Percentiles rank a stretch among this genome's conserved stretches.
Evolutionary conservation across 1,140 invertebrate species (phyloP).

Genomic region (Antheraea pernyi): DNA sequence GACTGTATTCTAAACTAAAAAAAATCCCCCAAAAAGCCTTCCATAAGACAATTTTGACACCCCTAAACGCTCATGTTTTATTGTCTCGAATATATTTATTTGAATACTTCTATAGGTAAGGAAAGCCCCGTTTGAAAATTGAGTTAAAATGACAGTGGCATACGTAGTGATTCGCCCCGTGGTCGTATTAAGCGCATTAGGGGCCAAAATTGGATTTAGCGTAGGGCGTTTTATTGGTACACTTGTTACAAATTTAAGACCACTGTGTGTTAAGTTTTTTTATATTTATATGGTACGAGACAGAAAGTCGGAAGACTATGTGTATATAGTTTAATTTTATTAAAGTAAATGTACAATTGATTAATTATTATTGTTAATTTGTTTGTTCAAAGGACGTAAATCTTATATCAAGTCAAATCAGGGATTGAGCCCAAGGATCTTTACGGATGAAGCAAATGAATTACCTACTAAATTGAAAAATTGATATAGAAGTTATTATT

Average conservation of each 20-base stretch:
- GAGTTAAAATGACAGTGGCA: constrained; percentile 77
- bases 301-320: too few relatives aligned
- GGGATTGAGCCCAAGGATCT: too few relatives aligned
- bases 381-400: too few relatives aligned
- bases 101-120: constrained; percentile 52
- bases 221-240: constrained; percentile 69
- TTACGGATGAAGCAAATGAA: too few relatives aligned
- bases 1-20: constrained; percentile 25
- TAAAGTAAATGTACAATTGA: too few relatives aligned
- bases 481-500: too few relatives aligned
- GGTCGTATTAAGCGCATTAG: constrained; percentile 73
- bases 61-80: constrained; percentile 68
- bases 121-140: constrained; percentile 57
- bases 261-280: constrained; percentile 39
- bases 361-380: too few relatives aligned
- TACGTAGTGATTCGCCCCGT: constrained; percentile 72
- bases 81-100: constrained; percentile 70
- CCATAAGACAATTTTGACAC: constrained; percentile 57
- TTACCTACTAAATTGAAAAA: too few relatives aligned
- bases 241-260: constrained; percentile 68
- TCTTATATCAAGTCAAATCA: too few relatives aligned
- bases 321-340: too few relatives aligned
- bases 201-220: constrained; percentile 71
- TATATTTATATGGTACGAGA: too few relatives aligned
- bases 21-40: constrained; percentile 30